phyloP scores from a whole-genome alignment of 1,140 invertebrate species.

The Cardiocondyla obscurior region DNA sequence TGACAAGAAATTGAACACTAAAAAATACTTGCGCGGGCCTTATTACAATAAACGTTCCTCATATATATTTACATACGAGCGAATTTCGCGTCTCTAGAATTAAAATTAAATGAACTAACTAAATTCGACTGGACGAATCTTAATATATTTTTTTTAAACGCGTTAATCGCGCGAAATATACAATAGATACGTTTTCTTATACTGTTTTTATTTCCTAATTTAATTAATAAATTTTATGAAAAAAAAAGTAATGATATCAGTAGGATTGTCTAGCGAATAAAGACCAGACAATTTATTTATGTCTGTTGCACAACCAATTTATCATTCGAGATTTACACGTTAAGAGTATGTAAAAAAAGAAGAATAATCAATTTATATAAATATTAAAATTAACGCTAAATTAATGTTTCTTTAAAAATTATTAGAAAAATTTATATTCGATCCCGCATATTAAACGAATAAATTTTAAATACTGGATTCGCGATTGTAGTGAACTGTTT shows the following conservation, averaged over 20 bases:
- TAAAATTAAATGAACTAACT: constrained; percentile 25
- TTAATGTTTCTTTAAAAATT: too few species aligned
- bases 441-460: background rate
- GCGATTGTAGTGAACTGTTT: background rate
- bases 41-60: constrained; percentile 34
- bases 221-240: constrained; percentile 41
- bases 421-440: background rate
- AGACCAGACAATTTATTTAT: constrained; percentile 36
- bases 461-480: background rate
- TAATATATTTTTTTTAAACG: constrained; percentile 18
- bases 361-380: background rate
- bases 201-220: constrained; percentile 8
- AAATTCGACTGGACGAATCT: constrained; percentile 62
- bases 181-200: background rate
- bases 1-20: constrained; percentile 14
- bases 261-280: constrained; percentile 62
- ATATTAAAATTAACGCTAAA: too few species aligned
- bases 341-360: background rate
- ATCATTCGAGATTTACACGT: background rate
- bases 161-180: background rate
- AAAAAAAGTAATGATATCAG: constrained; percentile 48
- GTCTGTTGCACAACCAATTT: background rate
- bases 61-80: constrained; percentile 65
- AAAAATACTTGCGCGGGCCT: constrained; percentile 36
- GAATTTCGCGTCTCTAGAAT: constrained; percentile 17